A percentile compares a stretch with the other conserved stretches of the same genome.
Conservation (phyloP, 2,113 vertebrate genomes). For the Lasiurus borealis region DNA sequence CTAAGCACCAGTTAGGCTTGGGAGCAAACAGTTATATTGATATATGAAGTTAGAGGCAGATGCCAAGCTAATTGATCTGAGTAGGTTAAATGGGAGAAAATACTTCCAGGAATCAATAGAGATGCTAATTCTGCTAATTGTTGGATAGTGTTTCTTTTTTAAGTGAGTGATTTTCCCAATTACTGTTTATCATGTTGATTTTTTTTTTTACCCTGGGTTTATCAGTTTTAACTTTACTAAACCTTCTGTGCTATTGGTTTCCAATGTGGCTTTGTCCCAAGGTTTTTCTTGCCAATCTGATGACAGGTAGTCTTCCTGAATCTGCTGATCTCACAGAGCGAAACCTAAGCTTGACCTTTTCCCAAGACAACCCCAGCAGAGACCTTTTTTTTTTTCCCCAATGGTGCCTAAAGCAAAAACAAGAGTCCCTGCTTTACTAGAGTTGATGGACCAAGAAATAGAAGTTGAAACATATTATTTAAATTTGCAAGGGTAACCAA, state of each 20-base stretch:
- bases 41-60: slow-evolving; percentile 88
- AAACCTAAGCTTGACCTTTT: not conserved
- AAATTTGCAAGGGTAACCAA: slow-evolving; percentile 25
- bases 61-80: slow-evolving; percentile 86
- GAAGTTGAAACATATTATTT: not conserved
- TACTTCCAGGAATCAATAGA: slow-evolving; percentile 87
- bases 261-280: slow-evolving; percentile 9
- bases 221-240: slow-evolving; percentile 75
- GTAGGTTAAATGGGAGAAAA: slow-evolving; percentile 87
- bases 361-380: not conserved
- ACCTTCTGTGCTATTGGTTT: slow-evolving; percentile 54
- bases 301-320: slow-evolving; percentile 5
- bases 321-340: not conserved
- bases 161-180: slow-evolving; percentile 79
- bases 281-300: slow-evolving; percentile 23
- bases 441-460: not conserved
- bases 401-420: not conserved
- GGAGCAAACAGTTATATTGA: slow-evolving; percentile 87
- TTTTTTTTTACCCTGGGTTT: slow-evolving; percentile 55
- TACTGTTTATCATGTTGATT: slow-evolving; percentile 76
- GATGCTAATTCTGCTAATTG: slow-evolving; percentile 84
- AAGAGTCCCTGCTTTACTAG: not conserved
- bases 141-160: slow-evolving; percentile 82
- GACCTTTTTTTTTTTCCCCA: not conserved
- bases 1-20: slow-evolving; percentile 86